Percentiles rank a stretch among this genome's conserved stretches.
Conservation (phyloP, 2,113 vertebrate species). For the Colius striatus region DNA sequence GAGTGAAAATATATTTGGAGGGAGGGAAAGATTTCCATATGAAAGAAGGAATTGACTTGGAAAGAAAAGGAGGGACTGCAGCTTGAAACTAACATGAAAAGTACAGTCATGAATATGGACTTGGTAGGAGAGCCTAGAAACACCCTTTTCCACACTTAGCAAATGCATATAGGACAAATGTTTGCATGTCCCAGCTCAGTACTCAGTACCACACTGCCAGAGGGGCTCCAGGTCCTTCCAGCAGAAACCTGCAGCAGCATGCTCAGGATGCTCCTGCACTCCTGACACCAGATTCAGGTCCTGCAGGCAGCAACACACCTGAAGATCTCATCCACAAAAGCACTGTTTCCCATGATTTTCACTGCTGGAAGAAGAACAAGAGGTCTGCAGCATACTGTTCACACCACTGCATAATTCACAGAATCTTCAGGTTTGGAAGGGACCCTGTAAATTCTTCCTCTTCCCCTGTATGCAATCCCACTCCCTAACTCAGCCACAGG, state of each 20-base stretch:
- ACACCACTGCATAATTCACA: not conserved
- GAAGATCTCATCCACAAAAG: not conserved
- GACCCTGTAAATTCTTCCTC: not conserved
- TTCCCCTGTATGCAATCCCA: not conserved
- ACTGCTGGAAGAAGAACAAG: not conserved
- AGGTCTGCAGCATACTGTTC: not conserved
- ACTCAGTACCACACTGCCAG: rapidly evolving
- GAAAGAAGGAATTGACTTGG: constrained; percentile 5
- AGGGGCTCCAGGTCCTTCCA: not conserved
- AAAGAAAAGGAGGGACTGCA: not conserved
- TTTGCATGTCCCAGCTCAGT: not conserved
- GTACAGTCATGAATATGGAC: constrained; percentile 9
- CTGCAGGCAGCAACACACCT: rapidly evolving
- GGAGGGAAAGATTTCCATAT: constrained; percentile 23
- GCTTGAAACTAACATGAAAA: not conserved
- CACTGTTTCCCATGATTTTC: not conserved
- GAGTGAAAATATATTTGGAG: not conserved
- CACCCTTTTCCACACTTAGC: not conserved
- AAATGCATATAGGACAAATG: not conserved
- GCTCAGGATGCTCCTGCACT: not conserved
- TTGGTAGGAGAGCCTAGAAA: not conserved
- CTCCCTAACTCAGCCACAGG: not conserved
- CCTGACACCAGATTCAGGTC: not conserved
- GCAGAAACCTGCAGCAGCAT: not conserved
- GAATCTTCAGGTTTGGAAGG: too few relatives aligned